Base-by-base conservation (phyloP, 2,888 invertebrate genomes). In the Meiosimyza platycephala region DNA sequence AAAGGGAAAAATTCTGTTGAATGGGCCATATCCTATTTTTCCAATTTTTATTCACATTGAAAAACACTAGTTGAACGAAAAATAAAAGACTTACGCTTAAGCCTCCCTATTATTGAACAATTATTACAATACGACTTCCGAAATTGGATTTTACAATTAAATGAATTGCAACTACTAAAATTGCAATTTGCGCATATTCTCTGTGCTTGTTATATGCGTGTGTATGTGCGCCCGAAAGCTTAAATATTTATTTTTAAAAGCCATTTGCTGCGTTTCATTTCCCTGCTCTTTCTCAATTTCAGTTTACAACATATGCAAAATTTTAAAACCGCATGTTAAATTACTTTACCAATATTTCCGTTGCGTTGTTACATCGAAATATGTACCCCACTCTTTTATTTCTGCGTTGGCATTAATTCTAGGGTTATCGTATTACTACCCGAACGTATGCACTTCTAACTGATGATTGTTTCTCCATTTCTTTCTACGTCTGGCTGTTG, bases 101-200 rank as follows among this genome's bases (percentile, higher is more conserved):
- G 40, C 40, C 40, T 9, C 6, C 40, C 40, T 40, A 40, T 40
- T 40, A 9, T 40, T 9, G 9, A 40, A 67, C 69, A 72, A 71
- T 77, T 74, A 77, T 75, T 75, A 75, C 63, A 72, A 69, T 72
- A 70, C 71, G 51, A 55, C 57, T 67, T 74, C 72, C 72, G 70
- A 76, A 80, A 79, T 75, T 73, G 76, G 74, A 77, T 78, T 81
- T 80, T 76, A 76, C 79, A 81, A 82, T 82, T 76, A 81, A 80
- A 79, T 79, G 75, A 81, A 81, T 81, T 80, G 78, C 71, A 73
- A 71, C 69, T 71, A 72, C 64, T 74, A 74, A 75, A 77, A 75
- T 73, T 65, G 75, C 72, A 76, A 76, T 75, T 78, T 75, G 6
- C 40, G 9, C 2, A 75, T 74, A 55, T 28, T 28, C 28, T 28